Evolutionary conservation across 2,888 invertebrate species (phyloP), one percentile per base, ranked within the genome.

Genomic region (Watsonalla binaria): DNA sequence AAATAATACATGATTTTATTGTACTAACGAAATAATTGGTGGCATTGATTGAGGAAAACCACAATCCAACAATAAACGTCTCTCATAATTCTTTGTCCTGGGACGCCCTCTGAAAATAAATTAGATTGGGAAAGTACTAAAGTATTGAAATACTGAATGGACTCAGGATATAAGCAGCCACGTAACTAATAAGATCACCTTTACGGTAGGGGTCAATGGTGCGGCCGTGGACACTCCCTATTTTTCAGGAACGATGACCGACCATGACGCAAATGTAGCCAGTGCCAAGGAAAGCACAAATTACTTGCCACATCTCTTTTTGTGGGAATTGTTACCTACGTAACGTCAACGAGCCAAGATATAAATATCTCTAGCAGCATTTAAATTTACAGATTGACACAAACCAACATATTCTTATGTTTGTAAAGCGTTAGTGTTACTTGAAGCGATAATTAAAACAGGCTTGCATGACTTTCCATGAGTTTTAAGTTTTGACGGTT

Each of bases 161-260:
- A 24, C 24, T 49, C 33, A 48, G 46, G 51, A 35, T 46, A 53
- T 46, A 48, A 35, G 7, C 49, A 9, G 47, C 46, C 15, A 11
- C 11, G 6, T 37, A 46, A 13, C 35, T 45, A 24, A 24, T 48
- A 62, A 65, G 63, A 70, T 71, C 68, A 76, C 74, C 73, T 76
- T 76, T 66, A 66, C 58, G 47, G 65, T 73, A 69, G 71, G 71
- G 72, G 78, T 77, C 80, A 78, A 70, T 71, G 72, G 57, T 74
- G 76, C 65, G 76, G 71, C 74, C 71, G 67, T 70, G 70, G 65
- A 64, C 58, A 74, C 74, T 68, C 64, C 62, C 57, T 58, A 59
- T 64, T 74, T 74, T 83, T 84, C 81, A 86, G 76, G 82, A 80
- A 74, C 80, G 73, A 72, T 74, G 81, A 79, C 80, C 81, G 80